A percentile compares a stretch with the other conserved stretches of the same genome.
Evolutionary conservation across 1,140 invertebrate genomes (phyloP).

Genomic region (Plectrocnemia conspersa): DNA sequence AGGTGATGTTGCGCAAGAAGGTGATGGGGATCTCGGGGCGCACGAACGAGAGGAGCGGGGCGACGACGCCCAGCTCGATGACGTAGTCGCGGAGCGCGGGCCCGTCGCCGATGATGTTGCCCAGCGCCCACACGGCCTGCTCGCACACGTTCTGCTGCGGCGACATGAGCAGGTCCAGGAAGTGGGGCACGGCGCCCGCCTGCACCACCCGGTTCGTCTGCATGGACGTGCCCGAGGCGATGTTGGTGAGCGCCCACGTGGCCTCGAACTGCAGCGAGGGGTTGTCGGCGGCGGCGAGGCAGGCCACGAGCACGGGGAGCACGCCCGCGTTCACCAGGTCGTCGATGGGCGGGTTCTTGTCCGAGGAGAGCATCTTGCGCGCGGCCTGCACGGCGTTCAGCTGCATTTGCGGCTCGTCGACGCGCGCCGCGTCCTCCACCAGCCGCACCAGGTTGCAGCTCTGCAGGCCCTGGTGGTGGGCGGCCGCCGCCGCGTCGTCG

Average conservation of each 20-base stretch:
- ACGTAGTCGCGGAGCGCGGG: conserved; percentile 86
- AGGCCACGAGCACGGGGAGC: conserved; percentile 88
- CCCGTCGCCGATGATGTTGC: conserved; percentile 92
- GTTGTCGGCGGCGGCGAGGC: conserved; percentile 81
- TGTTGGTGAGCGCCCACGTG: conserved; percentile 98
- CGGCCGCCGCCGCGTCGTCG: conserved; percentile 62
- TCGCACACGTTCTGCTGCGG: conserved; percentile 97
- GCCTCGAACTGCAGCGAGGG: conserved; percentile 96
- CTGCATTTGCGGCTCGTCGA: conserved; percentile 66
- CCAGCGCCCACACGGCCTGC: conserved; percentile 98
- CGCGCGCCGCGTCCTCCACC: conserved; percentile 67
- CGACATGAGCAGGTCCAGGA: conserved; percentile 85
- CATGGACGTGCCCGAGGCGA: conserved; percentile 92
- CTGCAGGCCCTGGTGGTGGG: no score
- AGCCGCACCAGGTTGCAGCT: conserved; percentile 65
- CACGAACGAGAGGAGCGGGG: conserved; percentile 84
- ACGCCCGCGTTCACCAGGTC: conserved; percentile 89
- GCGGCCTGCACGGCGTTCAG: conserved; percentile 80
- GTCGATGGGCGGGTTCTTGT: conserved; percentile 99
- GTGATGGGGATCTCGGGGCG: conserved; percentile 88
- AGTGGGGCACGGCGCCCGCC: conserved; percentile 92
- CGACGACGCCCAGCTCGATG: conserved; percentile 84
- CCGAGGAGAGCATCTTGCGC: conserved; percentile 91
- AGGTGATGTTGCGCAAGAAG: conserved; percentile 94
- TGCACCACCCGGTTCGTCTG: conserved; percentile 95